These are phyloP conservation scores for Paguma larvata DNA, from an alignment of 2,797 vertebrate genomes.

Conservation along the genomic window DNA sequence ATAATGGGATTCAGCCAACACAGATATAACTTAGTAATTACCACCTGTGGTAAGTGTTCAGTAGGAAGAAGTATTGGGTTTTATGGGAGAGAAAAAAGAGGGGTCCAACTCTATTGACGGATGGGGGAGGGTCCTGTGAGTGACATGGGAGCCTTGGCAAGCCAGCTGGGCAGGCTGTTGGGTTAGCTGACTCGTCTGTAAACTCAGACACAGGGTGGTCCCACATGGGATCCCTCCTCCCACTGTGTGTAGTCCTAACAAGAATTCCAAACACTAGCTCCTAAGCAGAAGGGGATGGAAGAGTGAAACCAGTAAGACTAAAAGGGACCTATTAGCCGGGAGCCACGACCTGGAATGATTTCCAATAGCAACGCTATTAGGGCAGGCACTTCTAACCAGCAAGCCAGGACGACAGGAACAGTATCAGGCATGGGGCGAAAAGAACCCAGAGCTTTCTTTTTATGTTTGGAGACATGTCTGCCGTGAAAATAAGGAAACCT, in stretches of 20 bases:
- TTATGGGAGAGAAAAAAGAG: not conserved
- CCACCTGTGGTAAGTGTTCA: not conserved
- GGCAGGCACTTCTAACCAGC: not conserved
- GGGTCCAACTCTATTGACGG: not conserved
- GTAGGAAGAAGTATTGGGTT: not conserved
- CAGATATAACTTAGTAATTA: conserved; percentile 25
- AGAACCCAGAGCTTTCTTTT: conserved; percentile 66
- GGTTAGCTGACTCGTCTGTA: not conserved
- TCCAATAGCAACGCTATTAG: conserved; percentile 29
- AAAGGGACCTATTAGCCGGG: not conserved
- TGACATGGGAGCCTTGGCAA: not conserved
- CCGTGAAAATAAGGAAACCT: conserved; percentile 66
- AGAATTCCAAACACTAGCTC: not conserved
- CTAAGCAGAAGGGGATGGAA: not conserved
- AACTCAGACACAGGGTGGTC: not conserved
- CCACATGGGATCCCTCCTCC: not conserved
- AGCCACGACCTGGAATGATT: conserved; percentile 40
- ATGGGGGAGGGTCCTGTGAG: not conserved
- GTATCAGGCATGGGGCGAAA: not conserved
- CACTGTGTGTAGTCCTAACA: not conserved
- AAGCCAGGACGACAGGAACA: not conserved
- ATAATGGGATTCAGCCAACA: not conserved
- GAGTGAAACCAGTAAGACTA: not conserved
- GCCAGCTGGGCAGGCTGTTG: not conserved
- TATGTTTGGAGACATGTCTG: conserved; percentile 49